Conservation (phyloP, 2,797 vertebrate species). For the Argya squamiceps region DNA sequence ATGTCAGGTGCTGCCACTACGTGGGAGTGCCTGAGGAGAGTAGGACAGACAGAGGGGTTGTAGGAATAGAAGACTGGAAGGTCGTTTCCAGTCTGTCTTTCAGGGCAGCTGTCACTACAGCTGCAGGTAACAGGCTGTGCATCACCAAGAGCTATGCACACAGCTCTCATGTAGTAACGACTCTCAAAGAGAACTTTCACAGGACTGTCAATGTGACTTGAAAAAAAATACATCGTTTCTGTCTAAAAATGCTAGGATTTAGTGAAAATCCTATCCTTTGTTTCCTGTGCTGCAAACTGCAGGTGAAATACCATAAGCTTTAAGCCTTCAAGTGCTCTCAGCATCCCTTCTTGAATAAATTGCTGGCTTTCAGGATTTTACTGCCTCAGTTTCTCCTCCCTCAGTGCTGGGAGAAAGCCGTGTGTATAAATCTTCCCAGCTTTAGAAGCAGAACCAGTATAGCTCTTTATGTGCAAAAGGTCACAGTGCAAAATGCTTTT, state of each 20-base stretch:
- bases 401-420: neutral
- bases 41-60: neutral
- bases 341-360: constrained; percentile 4
- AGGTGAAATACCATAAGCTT: neutral
- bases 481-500: constrained; percentile 16
- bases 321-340: neutral
- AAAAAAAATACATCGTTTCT: neutral
- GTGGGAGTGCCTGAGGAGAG: neutral
- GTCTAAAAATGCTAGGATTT: neutral
- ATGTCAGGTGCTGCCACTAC: neutral
- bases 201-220: neutral
- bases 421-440: neutral
- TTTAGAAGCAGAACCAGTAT: neutral
- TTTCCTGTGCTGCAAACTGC: neutral
- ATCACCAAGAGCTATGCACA: neutral
- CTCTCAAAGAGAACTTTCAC: neutral
- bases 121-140: neutral
- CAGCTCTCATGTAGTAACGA: neutral
- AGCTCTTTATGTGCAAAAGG: constrained; percentile 31
- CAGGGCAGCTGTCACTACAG: neutral
- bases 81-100: neutral
- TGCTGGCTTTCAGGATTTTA: constrained; percentile 17
- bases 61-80: neutral
- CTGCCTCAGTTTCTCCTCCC: constrained; percentile 39
- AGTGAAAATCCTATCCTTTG: neutral